A percentile compares a stretch with the other conserved stretches of the same genome.
These are phyloP conservation scores for Nematopogon swammerdamellus DNA, from an alignment of 2,888 invertebrate genomes.

Conservation along the genomic window DNA sequence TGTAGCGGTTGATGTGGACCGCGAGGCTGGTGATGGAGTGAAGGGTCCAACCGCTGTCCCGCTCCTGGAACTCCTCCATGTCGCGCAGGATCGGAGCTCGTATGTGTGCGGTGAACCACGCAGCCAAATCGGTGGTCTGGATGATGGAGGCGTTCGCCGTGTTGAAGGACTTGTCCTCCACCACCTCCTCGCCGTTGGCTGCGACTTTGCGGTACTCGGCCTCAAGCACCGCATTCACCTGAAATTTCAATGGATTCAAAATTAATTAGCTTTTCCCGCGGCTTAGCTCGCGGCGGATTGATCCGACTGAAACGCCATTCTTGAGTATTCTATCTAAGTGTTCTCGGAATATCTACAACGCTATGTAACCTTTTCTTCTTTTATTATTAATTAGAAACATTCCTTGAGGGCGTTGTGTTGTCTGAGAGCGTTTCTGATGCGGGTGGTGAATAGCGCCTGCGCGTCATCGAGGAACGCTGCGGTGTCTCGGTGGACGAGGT, in stretches of 20 bases:
- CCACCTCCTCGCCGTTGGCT: not conserved
- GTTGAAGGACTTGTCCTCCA: not conserved
- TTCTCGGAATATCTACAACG: too few species aligned
- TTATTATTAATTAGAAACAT: too few species aligned
- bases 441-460: not conserved
- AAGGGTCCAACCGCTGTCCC: conserved; percentile 14
- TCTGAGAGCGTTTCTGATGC: not conserved
- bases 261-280: too few species aligned
- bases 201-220: not conserved
- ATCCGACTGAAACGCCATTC: too few species aligned
- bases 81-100: conserved; percentile 6
- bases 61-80: conserved; percentile 16
- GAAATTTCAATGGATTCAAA: too few species aligned
- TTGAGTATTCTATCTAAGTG: too few species aligned
- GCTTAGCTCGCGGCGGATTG: too few species aligned
- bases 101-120: conserved; percentile 4
- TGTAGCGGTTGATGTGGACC: conserved; percentile 13
- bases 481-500: not conserved
- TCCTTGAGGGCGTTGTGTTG: not conserved
- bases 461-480: not conserved
- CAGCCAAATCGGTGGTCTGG: not conserved
- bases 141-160: not conserved
- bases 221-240: not conserved
- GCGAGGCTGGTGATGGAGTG: conserved; percentile 5
- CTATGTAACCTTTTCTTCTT: too few species aligned